These are phyloP conservation scores for Anhinga rufa DNA, from an alignment of 2,113 vertebrate genomes.

Conservation along the genomic window DNA sequence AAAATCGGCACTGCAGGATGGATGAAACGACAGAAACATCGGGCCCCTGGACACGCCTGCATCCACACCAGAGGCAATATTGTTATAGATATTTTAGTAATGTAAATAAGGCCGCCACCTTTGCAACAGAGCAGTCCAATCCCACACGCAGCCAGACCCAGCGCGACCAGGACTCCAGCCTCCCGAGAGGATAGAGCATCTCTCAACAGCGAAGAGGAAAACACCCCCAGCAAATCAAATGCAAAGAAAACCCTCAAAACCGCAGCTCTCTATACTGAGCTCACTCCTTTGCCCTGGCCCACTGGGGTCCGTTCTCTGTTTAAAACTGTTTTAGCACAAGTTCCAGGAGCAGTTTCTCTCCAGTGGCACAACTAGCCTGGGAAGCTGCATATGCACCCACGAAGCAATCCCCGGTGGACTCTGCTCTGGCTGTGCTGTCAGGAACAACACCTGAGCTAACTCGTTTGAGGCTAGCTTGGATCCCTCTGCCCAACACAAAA, in stretches of 20 bases:
- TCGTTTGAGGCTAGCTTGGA: neutral
- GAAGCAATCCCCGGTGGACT: rapidly evolving
- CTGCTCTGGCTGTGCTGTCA: neutral
- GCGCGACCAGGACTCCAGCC: neutral
- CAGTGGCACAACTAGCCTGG: neutral
- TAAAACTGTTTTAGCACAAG: neutral
- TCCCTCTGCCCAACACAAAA: neutral
- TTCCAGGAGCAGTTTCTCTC: neutral
- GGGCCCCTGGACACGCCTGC: neutral
- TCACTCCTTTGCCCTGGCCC: neutral
- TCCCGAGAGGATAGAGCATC: neutral
- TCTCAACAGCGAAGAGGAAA: neutral
- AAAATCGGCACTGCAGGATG: neutral
- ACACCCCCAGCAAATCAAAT: neutral
- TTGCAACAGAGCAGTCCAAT: neutral
- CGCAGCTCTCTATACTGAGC: neutral
- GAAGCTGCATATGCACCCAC: neutral
- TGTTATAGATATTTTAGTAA: neutral
- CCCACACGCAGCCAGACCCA: neutral
- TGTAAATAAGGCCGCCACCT: neutral
- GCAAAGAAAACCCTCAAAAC: neutral
- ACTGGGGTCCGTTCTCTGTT: rapidly evolving
- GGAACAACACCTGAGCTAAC: neutral
- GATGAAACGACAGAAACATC: neutral
- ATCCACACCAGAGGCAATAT: neutral